These are phyloP conservation scores for Xanthorhoe designata DNA, from an alignment of 2,888 invertebrate species.

Conservation along the genomic window DNA sequence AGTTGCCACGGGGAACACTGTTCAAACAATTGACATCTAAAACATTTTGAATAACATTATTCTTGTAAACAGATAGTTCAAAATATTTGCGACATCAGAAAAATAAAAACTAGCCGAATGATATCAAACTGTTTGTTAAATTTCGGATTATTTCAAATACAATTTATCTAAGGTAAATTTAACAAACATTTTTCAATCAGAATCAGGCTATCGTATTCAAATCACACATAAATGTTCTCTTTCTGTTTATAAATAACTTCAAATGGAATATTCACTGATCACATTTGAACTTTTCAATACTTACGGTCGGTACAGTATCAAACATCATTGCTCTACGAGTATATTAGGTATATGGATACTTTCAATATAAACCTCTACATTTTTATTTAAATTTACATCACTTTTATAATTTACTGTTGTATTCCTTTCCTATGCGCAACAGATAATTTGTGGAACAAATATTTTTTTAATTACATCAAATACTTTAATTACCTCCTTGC, in stretches of 20 bases:
- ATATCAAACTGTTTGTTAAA: conserved; percentile 16
- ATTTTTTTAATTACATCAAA: too few relatives aligned
- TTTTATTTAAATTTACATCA: too few relatives aligned
- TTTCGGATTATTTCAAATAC: background rate
- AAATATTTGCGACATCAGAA: conserved; percentile 21
- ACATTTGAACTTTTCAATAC: too few relatives aligned
- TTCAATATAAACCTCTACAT: too few relatives aligned
- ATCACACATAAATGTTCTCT: conserved; percentile 29
- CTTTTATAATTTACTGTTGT: too few relatives aligned
- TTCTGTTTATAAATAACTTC: conserved; percentile 39
- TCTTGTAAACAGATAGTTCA: background rate
- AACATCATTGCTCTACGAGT: too few relatives aligned
- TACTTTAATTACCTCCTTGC: too few relatives aligned
- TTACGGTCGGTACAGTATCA: too few relatives aligned
- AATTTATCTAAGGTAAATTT: background rate
- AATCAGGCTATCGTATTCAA: conserved; percentile 21
- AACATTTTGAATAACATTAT: conserved; percentile 18
- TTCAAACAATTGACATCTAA: conserved; percentile 26
- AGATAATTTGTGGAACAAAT: too few relatives aligned
- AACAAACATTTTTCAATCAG: conserved; percentile 31
- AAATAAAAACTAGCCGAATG: conserved; percentile 24
- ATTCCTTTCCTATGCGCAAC: too few relatives aligned
- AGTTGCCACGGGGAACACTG: conserved; percentile 23
- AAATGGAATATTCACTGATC: background rate
- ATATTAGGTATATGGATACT: too few relatives aligned